Base-by-base conservation (phyloP, 2,888 invertebrate species). In the Linnaemya tessellans region DNA sequence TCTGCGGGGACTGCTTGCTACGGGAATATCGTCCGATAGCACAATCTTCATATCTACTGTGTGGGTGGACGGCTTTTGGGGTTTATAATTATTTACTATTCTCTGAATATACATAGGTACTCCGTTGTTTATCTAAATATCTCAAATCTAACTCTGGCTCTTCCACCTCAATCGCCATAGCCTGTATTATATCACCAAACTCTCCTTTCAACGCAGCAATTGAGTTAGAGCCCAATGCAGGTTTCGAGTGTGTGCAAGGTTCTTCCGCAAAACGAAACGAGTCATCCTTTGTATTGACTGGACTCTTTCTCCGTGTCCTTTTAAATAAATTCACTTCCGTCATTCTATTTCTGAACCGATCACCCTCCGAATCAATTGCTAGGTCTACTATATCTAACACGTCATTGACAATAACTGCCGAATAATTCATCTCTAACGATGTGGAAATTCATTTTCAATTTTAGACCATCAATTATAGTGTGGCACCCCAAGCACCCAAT, bases 71-170 rank as follows among this genome's bases (percentile, higher is more conserved):
- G 51, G 41, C 22, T 73, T 64, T 1, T 25, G 15, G 87, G 91
- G n/a, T 89, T 91, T 0, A 92, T 91, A 87, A 91, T 54, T 3
- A 9, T 11, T 38, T 51, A 20, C 8, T 3, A 20, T 18, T 20
- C 11, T 22, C 5, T 10, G 18, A 20, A 11, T 11, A 5, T 3
- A 11, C 10, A n/a, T n/a, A n/a, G n/a, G 30, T 30, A 30, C 30
- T 7, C 3, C 22, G 49, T 18, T 18, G 15, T 18, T n/a, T n/a
- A n/a, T 46, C n/a, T 18, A 54, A 54, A 22, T 54, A 3, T 22
- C 20, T n/a, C n/a, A n/a, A n/a, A n/a, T n/a, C 30, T 30, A 30
- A 30, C 30, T 30, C 30, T 30, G 30, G 30, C 5, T 30, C 5
- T 30, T 30, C 30, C 30, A 30, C 30, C 30, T 30, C 30, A 30